A percentile compares a stretch with the other conserved stretches of the same genome.
Evolutionary conservation across 2,888 invertebrate species (phyloP).

Genomic region (Germaria angustata): DNA sequence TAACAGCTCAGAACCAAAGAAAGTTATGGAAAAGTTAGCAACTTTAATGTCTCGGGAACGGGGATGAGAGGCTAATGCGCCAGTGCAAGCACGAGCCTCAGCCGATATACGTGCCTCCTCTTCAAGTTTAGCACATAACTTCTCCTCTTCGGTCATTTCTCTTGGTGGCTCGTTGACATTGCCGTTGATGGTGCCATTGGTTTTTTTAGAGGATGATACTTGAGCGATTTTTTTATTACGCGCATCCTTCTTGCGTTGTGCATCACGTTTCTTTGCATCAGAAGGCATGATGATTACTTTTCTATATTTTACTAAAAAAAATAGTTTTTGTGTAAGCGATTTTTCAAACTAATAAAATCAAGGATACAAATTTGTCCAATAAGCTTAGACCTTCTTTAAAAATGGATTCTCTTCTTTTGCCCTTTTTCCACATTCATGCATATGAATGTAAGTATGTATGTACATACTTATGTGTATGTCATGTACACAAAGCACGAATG

Average conservation of each 20-base stretch:
- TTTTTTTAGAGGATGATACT: conserved; percentile 80
- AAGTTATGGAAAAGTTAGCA: conserved; percentile 97
- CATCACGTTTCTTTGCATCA: conserved; percentile 98
- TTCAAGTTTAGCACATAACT: conserved; percentile 91
- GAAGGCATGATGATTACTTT: conserved; percentile 89
- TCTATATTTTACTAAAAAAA: background rate
- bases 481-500: background rate
- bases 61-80: conserved; percentile 96
- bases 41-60: conserved; percentile 98
- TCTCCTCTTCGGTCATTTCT: conserved; percentile 83
- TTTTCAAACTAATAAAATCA: background rate
- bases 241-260: conserved; percentile 97
- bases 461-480: background rate
- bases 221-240: conserved; percentile 82
- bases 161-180: conserved; percentile 81
- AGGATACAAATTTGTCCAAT: too few species aligned
- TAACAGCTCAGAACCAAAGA: conserved; percentile 97
- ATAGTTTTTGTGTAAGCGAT: background rate
- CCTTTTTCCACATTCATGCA: background rate
- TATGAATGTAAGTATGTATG: too few species aligned
- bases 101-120: conserved; percentile 95
- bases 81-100: conserved; percentile 95
- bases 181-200: conserved; percentile 85
- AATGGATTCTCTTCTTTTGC: background rate
- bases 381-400: too few species aligned